phyloP scores from a whole-genome alignment of 1,140 invertebrate species.

The Drosophila saltans region DNA sequence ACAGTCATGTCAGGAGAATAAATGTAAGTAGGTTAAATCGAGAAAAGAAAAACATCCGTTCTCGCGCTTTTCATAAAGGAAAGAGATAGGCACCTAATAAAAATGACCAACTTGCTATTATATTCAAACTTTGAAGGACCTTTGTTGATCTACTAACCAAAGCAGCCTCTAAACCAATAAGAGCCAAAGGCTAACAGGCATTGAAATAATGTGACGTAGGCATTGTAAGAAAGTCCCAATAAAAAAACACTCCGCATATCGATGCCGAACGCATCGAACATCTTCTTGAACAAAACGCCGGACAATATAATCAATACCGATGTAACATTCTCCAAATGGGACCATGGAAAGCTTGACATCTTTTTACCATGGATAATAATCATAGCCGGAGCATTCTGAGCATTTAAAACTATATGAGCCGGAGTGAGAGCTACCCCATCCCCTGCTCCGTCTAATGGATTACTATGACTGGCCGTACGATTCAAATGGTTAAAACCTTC shows the following conservation, averaged over 20 bases:
- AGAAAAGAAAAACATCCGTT: no score
- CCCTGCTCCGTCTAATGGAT: neutral
- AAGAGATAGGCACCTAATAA: neutral
- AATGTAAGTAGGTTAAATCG: no score
- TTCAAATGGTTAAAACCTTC: neutral
- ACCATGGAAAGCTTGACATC: neutral
- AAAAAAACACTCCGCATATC: slow-evolving; percentile 3
- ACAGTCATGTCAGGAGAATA: no score
- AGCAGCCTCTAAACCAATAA: neutral
- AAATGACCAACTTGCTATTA: neutral
- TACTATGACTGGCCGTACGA: neutral
- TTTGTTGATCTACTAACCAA: neutral
- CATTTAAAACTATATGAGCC: neutral
- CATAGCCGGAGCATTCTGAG: neutral
- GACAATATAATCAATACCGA: neutral
- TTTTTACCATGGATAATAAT: neutral
- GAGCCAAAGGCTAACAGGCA: neutral
- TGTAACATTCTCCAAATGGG: neutral
- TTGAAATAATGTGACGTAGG: neutral
- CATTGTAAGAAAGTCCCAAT: slow-evolving; percentile 3
- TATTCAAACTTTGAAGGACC: neutral
- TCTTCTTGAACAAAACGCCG: neutral
- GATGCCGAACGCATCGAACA: neutral
- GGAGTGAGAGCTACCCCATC: neutral
- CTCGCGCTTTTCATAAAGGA: no score